Conservation (phyloP, 1,140 invertebrate genomes). For the silkworm (Bombyx mori) region ASM3026992v2 NC_085119.1:10994001-10994500, state of each 20-base stretch:
- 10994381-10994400: constrained; percentile 74
- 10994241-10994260: constrained; percentile 40
- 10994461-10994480: constrained; percentile 70
- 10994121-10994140: too few species aligned
- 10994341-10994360: constrained; percentile 39
- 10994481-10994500: constrained; percentile 54
- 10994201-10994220: too few species aligned
- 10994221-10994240: neutral
- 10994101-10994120: too few species aligned
- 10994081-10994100: too few species aligned
- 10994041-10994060: too few species aligned
- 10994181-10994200: too few species aligned
- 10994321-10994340: constrained; percentile 40
- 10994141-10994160: too few species aligned
- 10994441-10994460: constrained; percentile 49
- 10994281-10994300: constrained; percentile 41
- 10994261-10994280: constrained; percentile 50
- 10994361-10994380: constrained; percentile 66
- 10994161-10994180: too few species aligned
- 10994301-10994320: constrained; percentile 64
- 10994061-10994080: too few species aligned
- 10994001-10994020: too few species aligned
- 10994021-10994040: too few species aligned
- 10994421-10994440: constrained; percentile 9
- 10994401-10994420: constrained; percentile 67